These are phyloP conservation scores for Greenwoodochromis staneri DNA, from an alignment of 2,113 vertebrate genomes.

Conservation along the genomic window DNA sequence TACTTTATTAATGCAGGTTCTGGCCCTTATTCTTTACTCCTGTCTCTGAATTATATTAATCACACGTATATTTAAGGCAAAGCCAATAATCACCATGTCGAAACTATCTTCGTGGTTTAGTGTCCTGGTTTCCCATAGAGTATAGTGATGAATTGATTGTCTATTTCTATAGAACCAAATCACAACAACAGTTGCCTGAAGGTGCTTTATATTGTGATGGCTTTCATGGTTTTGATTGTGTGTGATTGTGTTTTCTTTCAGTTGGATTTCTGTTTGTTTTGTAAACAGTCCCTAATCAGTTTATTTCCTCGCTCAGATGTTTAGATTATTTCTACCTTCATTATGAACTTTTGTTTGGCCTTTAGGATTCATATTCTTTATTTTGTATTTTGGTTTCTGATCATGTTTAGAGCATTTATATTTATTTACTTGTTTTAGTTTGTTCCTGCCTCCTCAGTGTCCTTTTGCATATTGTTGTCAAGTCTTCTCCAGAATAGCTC, in stretches of 20 bases:
- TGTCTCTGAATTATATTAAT: background rate
- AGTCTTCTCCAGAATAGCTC: background rate
- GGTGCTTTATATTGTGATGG: background rate
- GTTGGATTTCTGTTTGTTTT: background rate
- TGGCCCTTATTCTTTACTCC: background rate
- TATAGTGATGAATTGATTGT: background rate
- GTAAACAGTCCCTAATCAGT: background rate
- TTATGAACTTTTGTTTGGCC: background rate
- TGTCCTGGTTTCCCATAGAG: background rate
- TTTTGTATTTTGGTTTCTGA: background rate
- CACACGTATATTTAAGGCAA: background rate
- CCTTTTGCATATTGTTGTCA: background rate
- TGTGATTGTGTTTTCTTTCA: background rate
- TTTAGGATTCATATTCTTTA: background rate
- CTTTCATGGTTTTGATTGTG: background rate
- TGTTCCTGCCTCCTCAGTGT: background rate
- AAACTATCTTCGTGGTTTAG: background rate
- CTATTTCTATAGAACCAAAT: background rate
- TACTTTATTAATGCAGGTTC: background rate
- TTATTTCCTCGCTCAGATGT: background rate
- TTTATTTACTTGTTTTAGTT: background rate
- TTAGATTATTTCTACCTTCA: background rate
- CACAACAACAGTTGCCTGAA: background rate
- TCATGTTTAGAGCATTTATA: background rate
- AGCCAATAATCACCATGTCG: background rate